phyloP scores from a whole-genome alignment of 2,888 invertebrate genomes.

The Drosophila mercatorum region DNA sequence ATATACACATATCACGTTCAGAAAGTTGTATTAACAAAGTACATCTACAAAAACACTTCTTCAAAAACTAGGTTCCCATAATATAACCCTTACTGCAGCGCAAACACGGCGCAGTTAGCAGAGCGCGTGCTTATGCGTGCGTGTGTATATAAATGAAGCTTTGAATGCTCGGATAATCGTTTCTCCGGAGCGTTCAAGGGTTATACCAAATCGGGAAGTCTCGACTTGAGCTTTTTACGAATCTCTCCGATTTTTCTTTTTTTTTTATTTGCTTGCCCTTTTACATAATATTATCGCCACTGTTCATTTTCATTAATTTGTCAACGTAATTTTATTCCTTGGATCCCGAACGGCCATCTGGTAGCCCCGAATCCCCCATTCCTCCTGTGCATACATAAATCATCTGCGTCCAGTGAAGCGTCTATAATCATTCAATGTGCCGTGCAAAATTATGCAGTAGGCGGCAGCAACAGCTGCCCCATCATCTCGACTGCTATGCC shows the following conservation, averaged over 20 bases:
- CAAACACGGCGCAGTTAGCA: too few relatives aligned
- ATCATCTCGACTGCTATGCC: not conserved
- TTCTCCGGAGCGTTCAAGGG: too few relatives aligned
- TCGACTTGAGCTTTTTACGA: not conserved
- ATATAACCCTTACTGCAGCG: too few relatives aligned
- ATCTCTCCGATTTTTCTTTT: slow-evolving; percentile 9
- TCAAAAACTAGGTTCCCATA: too few relatives aligned
- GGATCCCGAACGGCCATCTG: not conserved
- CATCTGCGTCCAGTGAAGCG: slow-evolving; percentile 56
- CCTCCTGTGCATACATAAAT: slow-evolving; percentile 52
- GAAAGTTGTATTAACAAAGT: too few relatives aligned
- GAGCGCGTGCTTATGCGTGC: too few relatives aligned
- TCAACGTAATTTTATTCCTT: slow-evolving; percentile 60
- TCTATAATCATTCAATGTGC: slow-evolving; percentile 71
- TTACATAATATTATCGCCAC: slow-evolving; percentile 42
- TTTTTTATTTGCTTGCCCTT: slow-evolving; percentile 27
- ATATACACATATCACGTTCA: too few relatives aligned
- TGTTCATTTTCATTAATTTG: slow-evolving; percentile 66
- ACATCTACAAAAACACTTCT: too few relatives aligned
- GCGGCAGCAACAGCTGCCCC: slow-evolving; percentile 6
- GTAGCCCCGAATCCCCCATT: not conserved
- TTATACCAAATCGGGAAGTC: too few relatives aligned
- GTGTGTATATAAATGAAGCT: too few relatives aligned
- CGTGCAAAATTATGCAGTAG: slow-evolving; percentile 71
- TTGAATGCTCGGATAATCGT: too few relatives aligned